phyloP scores from a whole-genome alignment of 2,888 invertebrate species.

The Drosophila koepferae region DNA sequence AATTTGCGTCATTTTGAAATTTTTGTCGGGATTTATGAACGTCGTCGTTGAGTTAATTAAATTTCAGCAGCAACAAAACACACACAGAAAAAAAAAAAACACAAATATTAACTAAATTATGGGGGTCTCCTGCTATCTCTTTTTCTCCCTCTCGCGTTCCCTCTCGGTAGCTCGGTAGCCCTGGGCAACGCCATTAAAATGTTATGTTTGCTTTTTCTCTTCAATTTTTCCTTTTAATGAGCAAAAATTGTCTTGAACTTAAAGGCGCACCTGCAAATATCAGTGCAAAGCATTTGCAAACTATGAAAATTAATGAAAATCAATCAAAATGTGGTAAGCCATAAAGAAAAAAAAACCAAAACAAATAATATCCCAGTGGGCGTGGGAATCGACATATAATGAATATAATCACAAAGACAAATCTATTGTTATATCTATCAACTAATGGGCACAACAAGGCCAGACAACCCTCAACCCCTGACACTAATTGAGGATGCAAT shows the following conservation, averaged over 20 bases:
- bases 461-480: conserved; percentile 45
- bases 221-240: conserved; percentile 73
- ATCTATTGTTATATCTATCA: conserved; percentile 36
- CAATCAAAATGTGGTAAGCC: conserved; percentile 7
- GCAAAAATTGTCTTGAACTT: conserved; percentile 71
- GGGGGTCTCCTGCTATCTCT: conserved; percentile 26
- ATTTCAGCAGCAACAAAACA: conserved; percentile 37
- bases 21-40: conserved; percentile 69
- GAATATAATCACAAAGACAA: conserved; percentile 29
- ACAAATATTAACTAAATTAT: conserved; percentile 75
- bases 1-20: conserved; percentile 76
- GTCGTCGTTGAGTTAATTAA: conserved; percentile 74
- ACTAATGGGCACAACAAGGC: conserved; percentile 30
- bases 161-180: conserved; percentile 45
- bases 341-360: not conserved
- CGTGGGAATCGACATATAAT: conserved; percentile 48
- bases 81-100: conserved; percentile 24
- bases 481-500: conserved; percentile 37
- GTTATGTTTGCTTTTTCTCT: conserved; percentile 41
- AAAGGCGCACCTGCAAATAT: conserved; percentile 47
- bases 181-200: conserved; percentile 68
- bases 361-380: conserved; percentile 18
- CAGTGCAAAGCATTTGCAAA: conserved; percentile 10
- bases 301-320: conserved; percentile 34
- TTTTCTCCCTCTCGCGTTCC: conserved; percentile 5